Evolutionary conservation across 2,113 vertebrate species (phyloP).

Genomic region (Toxostoma redivivum): DNA sequence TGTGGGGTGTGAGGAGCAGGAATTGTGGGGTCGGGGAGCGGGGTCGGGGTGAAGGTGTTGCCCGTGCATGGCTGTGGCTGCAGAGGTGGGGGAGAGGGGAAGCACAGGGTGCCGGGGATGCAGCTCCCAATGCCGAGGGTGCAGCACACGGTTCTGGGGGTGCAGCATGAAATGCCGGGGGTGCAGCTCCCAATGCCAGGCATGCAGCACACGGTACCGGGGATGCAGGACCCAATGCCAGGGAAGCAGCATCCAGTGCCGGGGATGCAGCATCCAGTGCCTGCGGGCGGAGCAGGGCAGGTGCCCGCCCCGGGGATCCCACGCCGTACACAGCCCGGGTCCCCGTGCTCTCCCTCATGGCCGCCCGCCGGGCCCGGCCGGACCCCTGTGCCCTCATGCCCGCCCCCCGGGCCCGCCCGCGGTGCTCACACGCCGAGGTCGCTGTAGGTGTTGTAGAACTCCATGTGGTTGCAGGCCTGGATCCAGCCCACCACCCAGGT

Average conservation of each 20-base stretch:
- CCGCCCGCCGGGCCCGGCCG: background rate
- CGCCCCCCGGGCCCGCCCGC: background rate
- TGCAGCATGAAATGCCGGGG: too few relatives aligned
- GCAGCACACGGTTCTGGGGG: background rate
- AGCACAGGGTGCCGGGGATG: background rate
- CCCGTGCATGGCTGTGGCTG: background rate
- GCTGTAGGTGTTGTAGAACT: slow-evolving; percentile 97
- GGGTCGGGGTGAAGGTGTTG: background rate
- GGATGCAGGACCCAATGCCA: background rate
- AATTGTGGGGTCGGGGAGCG: background rate
- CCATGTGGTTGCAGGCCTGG: slow-evolving; percentile 98
- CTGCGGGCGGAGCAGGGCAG: background rate
- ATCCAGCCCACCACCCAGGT: slow-evolving; percentile 99
- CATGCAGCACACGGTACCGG: too few relatives aligned
- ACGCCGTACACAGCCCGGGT: background rate
- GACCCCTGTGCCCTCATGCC: background rate
- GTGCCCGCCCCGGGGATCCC: background rate
- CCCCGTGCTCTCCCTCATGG: background rate
- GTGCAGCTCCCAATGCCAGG: too few relatives aligned
- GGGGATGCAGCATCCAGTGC: background rate
- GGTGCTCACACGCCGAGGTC: slow-evolving; percentile 43
- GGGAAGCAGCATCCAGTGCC: background rate
- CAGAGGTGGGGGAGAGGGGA: background rate
- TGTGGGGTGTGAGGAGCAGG: rapidly evolving
- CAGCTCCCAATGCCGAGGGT: background rate